Base-by-base conservation (phyloP, 2,888 invertebrate species). In the Latrodectus hesperus region DNA sequence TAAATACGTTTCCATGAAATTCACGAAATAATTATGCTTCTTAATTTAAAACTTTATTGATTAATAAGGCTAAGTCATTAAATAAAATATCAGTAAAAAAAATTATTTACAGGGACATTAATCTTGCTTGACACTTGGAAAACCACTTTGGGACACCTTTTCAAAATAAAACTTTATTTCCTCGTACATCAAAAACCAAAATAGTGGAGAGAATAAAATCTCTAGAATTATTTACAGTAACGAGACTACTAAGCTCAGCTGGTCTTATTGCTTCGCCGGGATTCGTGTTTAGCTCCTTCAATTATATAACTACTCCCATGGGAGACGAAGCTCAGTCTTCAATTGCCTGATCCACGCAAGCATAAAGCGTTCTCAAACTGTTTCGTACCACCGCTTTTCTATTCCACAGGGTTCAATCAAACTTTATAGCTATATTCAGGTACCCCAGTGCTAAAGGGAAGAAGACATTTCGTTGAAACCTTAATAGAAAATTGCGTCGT, bases 261-360 rank as follows among this genome's bases (percentile, higher is more conserved):
- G 80, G 60, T 80, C 80, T 80, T 49, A 26, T 71, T 38, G 70
- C 38, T 70, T 78, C 70, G 17, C 22, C 6, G 49, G 49, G 72
- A 64, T 64, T 80, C 72, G 80, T 80, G 80, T 80, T 80, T 80
- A 80, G 80, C 64, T 49, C 49, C 60, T 64, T 64, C 80, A 80
- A 80, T 80, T 80, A 80, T 60, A 72, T 80, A 80, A 80, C 80
- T 72, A 22, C 80, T 64, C 80, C n/a, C 38, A 11, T 49, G 70
- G 60, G 79, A 60, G 4, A 9, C 6, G 60, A n/a, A n/a, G 12
- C 60, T 60, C 60, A 60, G 60, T 16, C 14, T 60, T 60, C 60
- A 12, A 16, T 60, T 60, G n/a, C 12, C 60, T 60, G n/a, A 60
- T 60, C 60, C 60, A 60, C 60, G 60, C 60, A 60, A 60, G 60